Evolutionary conservation across 2,888 invertebrate species (phyloP).

Genomic region (Lasioglossum lativentre): DNA sequence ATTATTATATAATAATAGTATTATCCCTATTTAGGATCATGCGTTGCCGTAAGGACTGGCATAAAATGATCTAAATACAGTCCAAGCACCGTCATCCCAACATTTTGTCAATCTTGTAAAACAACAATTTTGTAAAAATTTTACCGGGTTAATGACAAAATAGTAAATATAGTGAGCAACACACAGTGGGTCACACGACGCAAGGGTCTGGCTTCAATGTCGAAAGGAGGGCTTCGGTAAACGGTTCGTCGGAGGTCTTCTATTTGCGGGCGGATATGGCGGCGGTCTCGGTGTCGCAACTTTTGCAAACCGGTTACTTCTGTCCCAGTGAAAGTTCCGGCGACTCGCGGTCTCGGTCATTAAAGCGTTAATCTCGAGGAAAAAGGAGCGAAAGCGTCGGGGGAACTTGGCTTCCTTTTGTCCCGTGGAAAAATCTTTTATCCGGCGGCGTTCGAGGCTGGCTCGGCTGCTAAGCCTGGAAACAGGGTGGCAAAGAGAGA

Average conservation of each 20-base stretch:
- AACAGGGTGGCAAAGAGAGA: not conserved
- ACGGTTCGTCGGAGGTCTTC: not conserved
- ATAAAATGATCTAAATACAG: too few relatives aligned
- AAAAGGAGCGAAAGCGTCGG: not conserved
- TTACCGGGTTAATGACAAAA: not conserved
- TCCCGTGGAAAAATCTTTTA: not conserved
- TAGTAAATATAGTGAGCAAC: not conserved
- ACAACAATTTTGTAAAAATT: too few relatives aligned
- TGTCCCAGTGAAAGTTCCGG: slow-evolving; percentile 9
- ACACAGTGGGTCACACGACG: not conserved
- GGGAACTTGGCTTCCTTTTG: slow-evolving; percentile 17
- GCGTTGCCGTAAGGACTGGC: too few relatives aligned
- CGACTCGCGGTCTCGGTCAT: slow-evolving; percentile 13
- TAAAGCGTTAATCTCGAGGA: slow-evolving; percentile 10
- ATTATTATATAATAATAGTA: too few relatives aligned
- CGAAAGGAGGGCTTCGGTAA: not conserved
- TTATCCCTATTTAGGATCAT: too few relatives aligned
- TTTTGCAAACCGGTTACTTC: slow-evolving; percentile 5
- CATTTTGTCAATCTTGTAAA: too few relatives aligned
- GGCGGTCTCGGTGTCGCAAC: not conserved
- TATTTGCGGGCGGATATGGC: too few relatives aligned
- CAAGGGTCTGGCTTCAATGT: not conserved
- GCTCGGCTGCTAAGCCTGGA: slow-evolving; percentile 2
- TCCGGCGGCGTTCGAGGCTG: not conserved
- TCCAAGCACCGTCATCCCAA: too few relatives aligned